Evolutionary conservation across 2,797 vertebrate species (phyloP).

Genomic region (Poeciliopsis presidionis): DNA sequence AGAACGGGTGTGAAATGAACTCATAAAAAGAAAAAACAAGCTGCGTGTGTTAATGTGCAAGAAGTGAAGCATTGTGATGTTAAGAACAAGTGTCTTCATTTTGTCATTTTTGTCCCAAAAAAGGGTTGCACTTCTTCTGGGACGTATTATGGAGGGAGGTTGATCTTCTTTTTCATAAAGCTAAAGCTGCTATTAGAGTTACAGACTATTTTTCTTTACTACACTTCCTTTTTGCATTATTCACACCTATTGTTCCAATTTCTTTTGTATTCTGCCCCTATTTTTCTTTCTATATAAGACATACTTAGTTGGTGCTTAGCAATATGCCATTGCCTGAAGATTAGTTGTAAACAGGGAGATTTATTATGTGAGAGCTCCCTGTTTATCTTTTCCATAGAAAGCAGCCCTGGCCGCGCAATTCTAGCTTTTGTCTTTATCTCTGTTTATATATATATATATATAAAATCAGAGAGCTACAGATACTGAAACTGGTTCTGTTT

Average conservation of each 20-base stretch:
- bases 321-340: neutral
- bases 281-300: neutral
- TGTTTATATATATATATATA: neutral
- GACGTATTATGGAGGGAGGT: neutral
- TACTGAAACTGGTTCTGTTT: neutral
- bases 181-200: no score
- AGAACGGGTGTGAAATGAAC: conserved; percentile 29
- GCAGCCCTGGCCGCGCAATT: neutral
- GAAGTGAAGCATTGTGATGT: conserved; percentile 6
- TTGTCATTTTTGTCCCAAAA: conserved; percentile 1
- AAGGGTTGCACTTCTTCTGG: neutral
- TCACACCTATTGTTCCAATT: neutral
- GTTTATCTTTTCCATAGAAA: neutral
- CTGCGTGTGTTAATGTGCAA: conserved; percentile 29
- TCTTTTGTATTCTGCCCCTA: neutral
- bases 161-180: neutral
- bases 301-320: neutral
- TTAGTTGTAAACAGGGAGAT: neutral
- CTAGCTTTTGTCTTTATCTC: neutral
- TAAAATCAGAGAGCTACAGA: neutral
- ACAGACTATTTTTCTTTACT: neutral
- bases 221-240: neutral
- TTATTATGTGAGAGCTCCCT: neutral
- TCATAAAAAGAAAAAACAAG: conserved; percentile 22
- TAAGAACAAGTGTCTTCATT: conserved; percentile 13